Percentiles rank a stretch among this genome's conserved stretches.
Evolutionary conservation across 2,888 invertebrate genomes (phyloP).

Genomic region (Digitonthophagus gazella): DNA sequence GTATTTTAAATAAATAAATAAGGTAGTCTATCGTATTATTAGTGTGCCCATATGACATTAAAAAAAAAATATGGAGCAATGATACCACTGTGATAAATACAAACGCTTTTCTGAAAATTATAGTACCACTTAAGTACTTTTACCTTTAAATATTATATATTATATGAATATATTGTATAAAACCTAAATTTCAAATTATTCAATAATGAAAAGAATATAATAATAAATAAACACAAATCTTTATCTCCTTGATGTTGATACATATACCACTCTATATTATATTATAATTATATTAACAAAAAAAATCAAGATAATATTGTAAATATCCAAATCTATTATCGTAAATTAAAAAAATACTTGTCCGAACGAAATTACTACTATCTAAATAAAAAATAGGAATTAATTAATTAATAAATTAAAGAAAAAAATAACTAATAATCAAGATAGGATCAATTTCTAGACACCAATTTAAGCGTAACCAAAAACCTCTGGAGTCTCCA

Average conservation of each 20-base stretch:
- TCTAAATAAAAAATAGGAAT: background rate
- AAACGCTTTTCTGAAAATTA: constrained; percentile 53
- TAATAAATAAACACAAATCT: constrained; percentile 18
- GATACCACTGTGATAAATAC: constrained; percentile 54
- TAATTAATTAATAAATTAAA: constrained; percentile 26
- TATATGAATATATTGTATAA: background rate
- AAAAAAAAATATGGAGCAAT: constrained; percentile 52
- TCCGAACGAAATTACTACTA: constrained; percentile 22
- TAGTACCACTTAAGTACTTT: constrained; percentile 44
- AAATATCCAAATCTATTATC: constrained; percentile 19
- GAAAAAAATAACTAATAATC: constrained; percentile 31
- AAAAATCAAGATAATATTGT: background rate
- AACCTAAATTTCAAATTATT: constrained; percentile 1
- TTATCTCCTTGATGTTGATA: constrained; percentile 27
- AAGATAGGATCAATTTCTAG: constrained; percentile 38
- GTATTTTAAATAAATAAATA: no score
- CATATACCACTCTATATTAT: constrained; percentile 23
- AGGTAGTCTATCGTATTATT: background rate
- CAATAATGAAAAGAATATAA: background rate
- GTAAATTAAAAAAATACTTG: background rate
- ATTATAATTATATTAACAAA: constrained; percentile 20
- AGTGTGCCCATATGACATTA: constrained; percentile 19
- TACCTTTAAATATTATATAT: constrained; percentile 35
- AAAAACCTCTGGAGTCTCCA: constrained; percentile 40
- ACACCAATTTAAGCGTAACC: constrained; percentile 38